Evolutionary conservation across 2,113 vertebrate genomes (phyloP).

Genomic region (Pomatostomus ruficeps): DNA sequence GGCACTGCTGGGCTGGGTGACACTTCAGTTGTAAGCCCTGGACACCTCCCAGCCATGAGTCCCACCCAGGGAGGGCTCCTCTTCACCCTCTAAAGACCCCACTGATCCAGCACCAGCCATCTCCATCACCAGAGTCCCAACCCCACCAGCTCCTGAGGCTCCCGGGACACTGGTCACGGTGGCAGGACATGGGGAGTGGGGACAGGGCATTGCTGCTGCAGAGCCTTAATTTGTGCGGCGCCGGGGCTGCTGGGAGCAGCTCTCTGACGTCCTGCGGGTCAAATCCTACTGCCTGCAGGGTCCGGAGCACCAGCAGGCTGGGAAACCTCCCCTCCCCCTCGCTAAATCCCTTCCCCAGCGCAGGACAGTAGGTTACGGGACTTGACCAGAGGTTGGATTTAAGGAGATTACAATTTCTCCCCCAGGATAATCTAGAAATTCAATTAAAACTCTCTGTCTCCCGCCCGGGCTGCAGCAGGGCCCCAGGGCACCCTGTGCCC

Average conservation of each 20-base stretch:
- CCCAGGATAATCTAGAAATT: slow-evolving; percentile 63
- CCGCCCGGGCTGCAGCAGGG: slow-evolving; percentile 21
- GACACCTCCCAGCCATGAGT: neutral
- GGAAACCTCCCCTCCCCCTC: slow-evolving; percentile 47
- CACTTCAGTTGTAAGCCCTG: neutral
- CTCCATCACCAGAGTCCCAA: neutral
- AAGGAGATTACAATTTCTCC: slow-evolving; percentile 66
- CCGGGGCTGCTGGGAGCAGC: rapidly evolving
- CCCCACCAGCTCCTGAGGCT: neutral
- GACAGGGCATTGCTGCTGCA: neutral
- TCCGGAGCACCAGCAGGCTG: neutral
- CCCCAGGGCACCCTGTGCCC: slow-evolving; percentile 29
- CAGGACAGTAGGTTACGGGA: slow-evolving; percentile 64
- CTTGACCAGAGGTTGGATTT: slow-evolving; percentile 60
- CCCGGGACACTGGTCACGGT: neutral
- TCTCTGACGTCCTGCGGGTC: neutral
- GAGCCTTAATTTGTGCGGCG: neutral
- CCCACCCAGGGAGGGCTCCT: neutral
- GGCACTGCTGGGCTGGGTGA: neutral
- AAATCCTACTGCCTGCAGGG: neutral
- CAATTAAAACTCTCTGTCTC: slow-evolving; percentile 64
- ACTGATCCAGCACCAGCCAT: neutral
- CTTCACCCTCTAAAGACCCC: neutral
- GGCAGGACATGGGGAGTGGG: neutral
- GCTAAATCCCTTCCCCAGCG: neutral